A percentile compares a stretch with the other conserved stretches of the same genome.
Evolutionary conservation across 2,888 invertebrate species (phyloP).

Genomic region (Nephrotoma flavescens): DNA sequence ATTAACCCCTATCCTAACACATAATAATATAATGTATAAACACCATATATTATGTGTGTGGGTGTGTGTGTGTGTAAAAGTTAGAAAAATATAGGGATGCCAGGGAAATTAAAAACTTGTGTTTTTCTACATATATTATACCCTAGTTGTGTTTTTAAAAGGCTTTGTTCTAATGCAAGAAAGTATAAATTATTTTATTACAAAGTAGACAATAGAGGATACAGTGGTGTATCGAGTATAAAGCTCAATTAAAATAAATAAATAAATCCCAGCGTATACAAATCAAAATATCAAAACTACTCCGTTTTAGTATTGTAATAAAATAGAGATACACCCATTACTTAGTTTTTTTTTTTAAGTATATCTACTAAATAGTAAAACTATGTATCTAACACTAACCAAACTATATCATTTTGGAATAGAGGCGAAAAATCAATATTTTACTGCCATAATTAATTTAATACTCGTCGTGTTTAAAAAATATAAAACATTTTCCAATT

Average conservation of each 20-base stretch:
- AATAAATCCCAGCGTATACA: not conserved
- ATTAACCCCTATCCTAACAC: not conserved
- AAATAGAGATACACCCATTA: not conserved
- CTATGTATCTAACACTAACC: not conserved
- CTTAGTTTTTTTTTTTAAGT: not conserved
- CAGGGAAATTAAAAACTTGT: not conserved
- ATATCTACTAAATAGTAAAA: not conserved
- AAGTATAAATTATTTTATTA: not conserved
- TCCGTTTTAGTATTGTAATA: not conserved
- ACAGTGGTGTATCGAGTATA: not conserved
- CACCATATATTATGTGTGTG: not conserved
- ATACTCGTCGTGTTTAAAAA: not conserved
- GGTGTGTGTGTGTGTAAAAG: not conserved
- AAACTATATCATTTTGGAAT: not conserved
- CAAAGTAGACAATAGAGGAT: not conserved
- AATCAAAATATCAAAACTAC: not conserved
- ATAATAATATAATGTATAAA: not conserved
- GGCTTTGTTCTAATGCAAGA: not conserved
- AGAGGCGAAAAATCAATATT: not conserved
- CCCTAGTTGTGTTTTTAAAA: not conserved
- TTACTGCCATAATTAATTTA: not conserved
- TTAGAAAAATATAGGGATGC: not conserved
- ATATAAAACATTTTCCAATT: not conserved
- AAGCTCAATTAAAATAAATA: not conserved
- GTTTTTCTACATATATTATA: not conserved